Evolutionary conservation across 2,797 vertebrate species (phyloP), one percentile per base, ranked within the genome.

Genomic region (Buphagus erythrorhynchus): DNA sequence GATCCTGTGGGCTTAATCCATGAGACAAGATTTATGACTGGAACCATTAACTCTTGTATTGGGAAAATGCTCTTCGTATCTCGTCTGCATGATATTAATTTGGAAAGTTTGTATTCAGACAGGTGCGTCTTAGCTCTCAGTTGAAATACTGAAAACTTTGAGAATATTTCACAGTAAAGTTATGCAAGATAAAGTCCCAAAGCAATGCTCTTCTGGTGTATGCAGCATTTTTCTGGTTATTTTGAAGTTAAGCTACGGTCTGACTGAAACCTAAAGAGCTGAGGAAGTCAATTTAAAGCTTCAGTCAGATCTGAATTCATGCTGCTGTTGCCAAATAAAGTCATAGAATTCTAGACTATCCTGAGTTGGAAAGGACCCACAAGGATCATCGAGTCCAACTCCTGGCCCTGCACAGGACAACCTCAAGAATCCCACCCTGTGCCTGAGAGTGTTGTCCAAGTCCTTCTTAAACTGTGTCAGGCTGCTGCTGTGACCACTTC

Each of bases 1-100:
- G 91, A 97, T 95, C 87, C 91, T 88, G 66, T 46, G 87, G 58
- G 84, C 81, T 96, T 96, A 96, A 92, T 94, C 81, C 86, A 40
- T 54, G 58, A 90, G 79, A 86, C 54, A 84, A 94, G 93, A 95
- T 96, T 97, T 95, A 95, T 91, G 89, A 73, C 82, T 84, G 78
- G 94, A 72, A 75, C 81, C 75, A 86, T 95, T 96, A 95, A 51
- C 66, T 95, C 78, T 94, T 86, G 59, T 85, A 57, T 45, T 76
- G 84, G 86, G 58, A 69, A 93, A 95, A 81, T 2, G 36, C 26
- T 94, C 52, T 86, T 81, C 8, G 9, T 93, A 69, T 84, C 79
- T 94, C 38, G 45, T 86, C 73, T 9, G 15, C 40, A 9, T 48
- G 26, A 29, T 73, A 54, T 52, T 90, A 75, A 69, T 91, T 84